phyloP scores from a whole-genome alignment of 1,140 invertebrate species.

The Amyelois transitella region DNA sequence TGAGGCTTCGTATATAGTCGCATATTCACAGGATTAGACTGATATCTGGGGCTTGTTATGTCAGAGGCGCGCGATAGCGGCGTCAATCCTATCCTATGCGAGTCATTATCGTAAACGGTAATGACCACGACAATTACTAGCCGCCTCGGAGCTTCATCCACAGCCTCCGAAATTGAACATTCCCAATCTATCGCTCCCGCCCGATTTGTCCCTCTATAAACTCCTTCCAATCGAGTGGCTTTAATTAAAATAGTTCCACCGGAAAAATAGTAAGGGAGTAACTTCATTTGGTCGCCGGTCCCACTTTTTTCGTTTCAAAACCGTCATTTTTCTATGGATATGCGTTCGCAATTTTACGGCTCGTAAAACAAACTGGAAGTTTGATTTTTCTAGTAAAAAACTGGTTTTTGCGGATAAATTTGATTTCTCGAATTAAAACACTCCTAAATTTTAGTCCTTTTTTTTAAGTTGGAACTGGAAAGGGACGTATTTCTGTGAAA shows the following conservation, averaged over 20 bases:
- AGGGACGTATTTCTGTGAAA: neutral
- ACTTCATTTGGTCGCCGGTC: constrained; percentile 34
- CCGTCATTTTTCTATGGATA: constrained; percentile 9
- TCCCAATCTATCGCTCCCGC: constrained; percentile 52
- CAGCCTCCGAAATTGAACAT: constrained; percentile 54
- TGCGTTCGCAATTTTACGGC: constrained; percentile 13
- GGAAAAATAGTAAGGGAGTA: constrained; percentile 49
- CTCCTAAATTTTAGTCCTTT: neutral
- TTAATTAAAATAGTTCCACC: constrained; percentile 70
- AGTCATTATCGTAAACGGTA: constrained; percentile 70
- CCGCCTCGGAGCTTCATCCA: constrained; percentile 47
- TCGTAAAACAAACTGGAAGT: constrained; percentile 3
- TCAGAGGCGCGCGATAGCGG: constrained; percentile 34
- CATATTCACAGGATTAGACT: constrained; percentile 38
- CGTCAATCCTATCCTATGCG: constrained; percentile 59
- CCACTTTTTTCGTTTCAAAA: constrained; percentile 28
- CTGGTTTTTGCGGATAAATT: constrained; percentile 1
- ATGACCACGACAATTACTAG: constrained; percentile 63
- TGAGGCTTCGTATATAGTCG: constrained; percentile 14
- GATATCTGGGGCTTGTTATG: constrained; percentile 43
- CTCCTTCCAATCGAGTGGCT: constrained; percentile 49
- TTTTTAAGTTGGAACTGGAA: neutral
- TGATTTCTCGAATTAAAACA: constrained; percentile 2
- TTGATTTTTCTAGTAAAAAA: neutral
- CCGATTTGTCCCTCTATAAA: constrained; percentile 59